A percentile compares a stretch with the other conserved stretches of the same genome.
Evolutionary conservation across 1,140 invertebrate genomes (phyloP).

Genomic region (Elymnias hypermnestra): DNA sequence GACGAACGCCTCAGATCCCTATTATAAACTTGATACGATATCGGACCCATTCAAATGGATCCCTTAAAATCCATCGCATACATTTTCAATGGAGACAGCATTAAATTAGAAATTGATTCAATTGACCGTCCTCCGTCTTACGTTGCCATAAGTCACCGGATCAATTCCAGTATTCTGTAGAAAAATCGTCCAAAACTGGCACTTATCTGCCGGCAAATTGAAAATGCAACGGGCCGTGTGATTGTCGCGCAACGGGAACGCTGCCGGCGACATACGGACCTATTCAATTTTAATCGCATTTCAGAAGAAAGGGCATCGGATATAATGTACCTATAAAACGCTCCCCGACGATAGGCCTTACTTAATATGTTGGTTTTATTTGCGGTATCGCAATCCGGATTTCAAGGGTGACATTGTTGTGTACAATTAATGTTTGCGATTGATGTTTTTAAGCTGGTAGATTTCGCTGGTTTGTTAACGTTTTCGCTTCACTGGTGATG

Average conservation of each 20-base stretch:
- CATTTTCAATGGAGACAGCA: slow-evolving; percentile 22
- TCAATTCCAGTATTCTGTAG: slow-evolving; percentile 67
- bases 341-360: slow-evolving; percentile 40
- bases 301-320: slow-evolving; percentile 70
- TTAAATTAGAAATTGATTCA: slow-evolving; percentile 50
- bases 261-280: slow-evolving; percentile 64
- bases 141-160: slow-evolving; percentile 64
- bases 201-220: slow-evolving; percentile 73
- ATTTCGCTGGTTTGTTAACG: slow-evolving; percentile 38
- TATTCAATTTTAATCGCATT: slow-evolving; percentile 75
- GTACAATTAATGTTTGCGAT: slow-evolving; percentile 62
- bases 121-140: slow-evolving; percentile 61
- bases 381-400: slow-evolving; percentile 57
- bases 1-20: too few relatives aligned
- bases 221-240: slow-evolving; percentile 70
- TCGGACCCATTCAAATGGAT: slow-evolving; percentile 14
- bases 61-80: slow-evolving; percentile 12
- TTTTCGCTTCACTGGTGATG: slow-evolving; percentile 35
- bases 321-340: slow-evolving; percentile 69
- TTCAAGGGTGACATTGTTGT: slow-evolving; percentile 58
- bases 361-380: slow-evolving; percentile 67
- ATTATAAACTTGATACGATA: background rate
- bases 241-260: slow-evolving; percentile 66
- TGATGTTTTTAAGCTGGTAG: slow-evolving; percentile 59
- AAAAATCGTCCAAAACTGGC: slow-evolving; percentile 65